Percentiles rank a stretch among this genome's conserved stretches.
Evolutionary conservation across 1,140 invertebrate species (phyloP).

Genomic region (Anthonomus grandis): DNA sequence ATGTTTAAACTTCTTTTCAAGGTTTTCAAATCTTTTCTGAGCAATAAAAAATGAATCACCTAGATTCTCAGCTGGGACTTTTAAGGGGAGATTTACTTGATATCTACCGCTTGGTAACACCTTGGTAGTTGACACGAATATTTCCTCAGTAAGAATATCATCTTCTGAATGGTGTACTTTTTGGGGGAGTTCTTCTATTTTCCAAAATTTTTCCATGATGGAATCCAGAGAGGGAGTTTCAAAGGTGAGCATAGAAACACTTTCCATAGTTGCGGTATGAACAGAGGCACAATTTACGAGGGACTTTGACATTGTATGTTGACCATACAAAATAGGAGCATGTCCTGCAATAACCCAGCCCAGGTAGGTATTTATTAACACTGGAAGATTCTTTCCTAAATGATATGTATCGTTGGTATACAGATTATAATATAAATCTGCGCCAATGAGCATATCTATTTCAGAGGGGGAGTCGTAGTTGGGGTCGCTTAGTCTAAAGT

Average conservation of each 20-base stretch:
- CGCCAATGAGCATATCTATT: constrained; percentile 14
- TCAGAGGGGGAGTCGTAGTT: not conserved
- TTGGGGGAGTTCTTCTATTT: constrained; percentile 10
- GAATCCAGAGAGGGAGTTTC: not conserved
- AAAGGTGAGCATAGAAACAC: not conserved
- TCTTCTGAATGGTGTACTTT: not conserved
- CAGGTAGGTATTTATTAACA: not conserved
- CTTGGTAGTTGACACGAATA: not conserved
- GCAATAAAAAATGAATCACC: constrained; percentile 10
- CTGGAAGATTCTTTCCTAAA: not conserved
- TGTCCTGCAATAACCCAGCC: constrained; percentile 3
- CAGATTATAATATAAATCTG: not conserved
- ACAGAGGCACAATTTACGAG: too few relatives aligned
- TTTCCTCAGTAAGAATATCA: constrained; percentile 7
- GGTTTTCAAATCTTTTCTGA: not conserved
- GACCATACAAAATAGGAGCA: too few relatives aligned
- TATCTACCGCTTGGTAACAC: not conserved
- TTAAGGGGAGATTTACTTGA: constrained; percentile 9
- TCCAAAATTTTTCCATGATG: constrained; percentile 13
- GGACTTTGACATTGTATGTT: too few relatives aligned
- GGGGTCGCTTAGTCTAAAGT: constrained; percentile 1
- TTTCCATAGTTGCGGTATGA: too few relatives aligned
- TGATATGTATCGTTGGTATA: not conserved
- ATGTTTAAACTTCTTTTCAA: constrained; percentile 1
- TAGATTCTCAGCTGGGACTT: not conserved